A percentile compares a stretch with the other conserved stretches of the same genome.
Evolutionary conservation across 2,113 vertebrate genomes (phyloP).

Genomic region (Poeciliopsis prolifica): DNA sequence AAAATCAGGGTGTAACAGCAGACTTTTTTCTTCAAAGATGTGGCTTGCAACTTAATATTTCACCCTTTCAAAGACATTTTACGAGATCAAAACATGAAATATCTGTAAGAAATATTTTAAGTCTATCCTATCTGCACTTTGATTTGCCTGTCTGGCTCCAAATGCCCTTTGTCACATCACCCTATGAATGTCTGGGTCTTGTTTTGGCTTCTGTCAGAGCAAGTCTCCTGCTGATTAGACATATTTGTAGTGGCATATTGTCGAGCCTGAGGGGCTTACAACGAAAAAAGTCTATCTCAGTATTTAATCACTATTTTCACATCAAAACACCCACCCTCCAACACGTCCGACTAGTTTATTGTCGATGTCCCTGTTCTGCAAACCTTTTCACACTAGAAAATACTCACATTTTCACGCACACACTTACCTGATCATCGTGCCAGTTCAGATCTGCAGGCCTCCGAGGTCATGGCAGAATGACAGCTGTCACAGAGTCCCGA

Average conservation of each 20-base stretch:
- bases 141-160: constrained; percentile 48
- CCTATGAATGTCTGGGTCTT: constrained; percentile 66
- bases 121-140: constrained; percentile 30
- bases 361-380: neutral
- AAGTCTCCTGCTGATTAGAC: constrained; percentile 63
- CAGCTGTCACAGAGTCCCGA: constrained; percentile 80
- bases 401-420: constrained; percentile 30
- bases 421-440: constrained; percentile 75
- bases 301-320: constrained; percentile 74
- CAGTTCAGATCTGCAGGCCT: constrained; percentile 73
- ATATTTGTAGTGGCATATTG: constrained; percentile 75
- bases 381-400: neutral
- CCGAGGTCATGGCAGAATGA: constrained; percentile 79
- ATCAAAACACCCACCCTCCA: constrained; percentile 49
- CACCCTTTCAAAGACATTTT: constrained; percentile 17
- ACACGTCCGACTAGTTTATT: neutral
- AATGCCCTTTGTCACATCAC: constrained; percentile 71
- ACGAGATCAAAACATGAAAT: constrained; percentile 36
- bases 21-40: constrained; percentile 18
- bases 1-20: constrained; percentile 8
- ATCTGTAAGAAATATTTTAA: constrained; percentile 43
- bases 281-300: constrained; percentile 71
- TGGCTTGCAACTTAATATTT: constrained; percentile 32
- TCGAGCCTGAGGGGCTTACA: constrained; percentile 61
- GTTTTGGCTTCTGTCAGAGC: constrained; percentile 77